A percentile compares a stretch with the other conserved stretches of the same genome.
Conservation (phyloP, 2,888 invertebrate species). For the Lamellibrachia satsuma region DNA sequence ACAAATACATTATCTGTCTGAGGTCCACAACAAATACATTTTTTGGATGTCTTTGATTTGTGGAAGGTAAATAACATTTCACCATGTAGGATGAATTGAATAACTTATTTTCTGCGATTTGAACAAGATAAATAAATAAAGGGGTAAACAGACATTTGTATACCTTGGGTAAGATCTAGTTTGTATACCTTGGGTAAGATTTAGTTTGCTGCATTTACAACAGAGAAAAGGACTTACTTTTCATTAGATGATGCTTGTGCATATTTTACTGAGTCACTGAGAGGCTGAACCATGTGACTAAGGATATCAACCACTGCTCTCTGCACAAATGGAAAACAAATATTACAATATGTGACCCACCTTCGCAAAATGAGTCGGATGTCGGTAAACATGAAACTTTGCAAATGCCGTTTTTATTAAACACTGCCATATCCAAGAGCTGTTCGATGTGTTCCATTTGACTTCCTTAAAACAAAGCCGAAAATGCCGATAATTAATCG, state of each 20-base stretch:
- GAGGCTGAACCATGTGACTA: constrained; percentile 14
- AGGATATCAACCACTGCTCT: constrained; percentile 1
- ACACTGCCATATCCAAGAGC: too few relatives aligned
- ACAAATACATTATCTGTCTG: neutral
- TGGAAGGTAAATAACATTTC: neutral
- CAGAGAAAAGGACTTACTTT: neutral
- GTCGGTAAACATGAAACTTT: too few relatives aligned
- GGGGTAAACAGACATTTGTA: neutral
- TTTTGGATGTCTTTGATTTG: neutral
- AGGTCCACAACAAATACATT: neutral
- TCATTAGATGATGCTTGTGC: neutral
- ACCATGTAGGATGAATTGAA: neutral
- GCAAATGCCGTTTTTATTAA: too few relatives aligned
- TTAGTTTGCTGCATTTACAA: neutral
- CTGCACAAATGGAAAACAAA: neutral
- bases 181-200: neutral
- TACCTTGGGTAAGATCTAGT: neutral
- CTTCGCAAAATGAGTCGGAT: too few relatives aligned
- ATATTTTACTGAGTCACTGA: constrained; percentile 9
- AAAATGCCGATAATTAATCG: too few relatives aligned
- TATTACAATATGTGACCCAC: too few relatives aligned
- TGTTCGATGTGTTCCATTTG: too few relatives aligned
- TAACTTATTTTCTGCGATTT: neutral
- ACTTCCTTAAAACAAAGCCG: too few relatives aligned
- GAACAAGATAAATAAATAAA: neutral